Percentiles rank a stretch among this genome's conserved stretches.
Conservation (phyloP, 64 coral and sea anemone species). For the Dendrophyllia cribrosa region DNA sequence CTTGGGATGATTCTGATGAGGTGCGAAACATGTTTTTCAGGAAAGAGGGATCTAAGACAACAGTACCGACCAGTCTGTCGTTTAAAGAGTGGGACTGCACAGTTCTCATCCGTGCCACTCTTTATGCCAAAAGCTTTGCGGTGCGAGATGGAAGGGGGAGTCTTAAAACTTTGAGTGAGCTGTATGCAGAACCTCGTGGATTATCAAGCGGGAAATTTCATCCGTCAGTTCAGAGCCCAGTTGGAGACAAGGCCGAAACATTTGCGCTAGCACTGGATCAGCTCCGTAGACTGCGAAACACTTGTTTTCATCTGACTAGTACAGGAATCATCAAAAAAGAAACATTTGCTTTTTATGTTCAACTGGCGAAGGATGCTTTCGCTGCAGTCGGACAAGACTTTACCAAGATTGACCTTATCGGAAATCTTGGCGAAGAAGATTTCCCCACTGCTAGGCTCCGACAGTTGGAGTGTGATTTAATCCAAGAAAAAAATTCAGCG, state of each 20-base stretch:
- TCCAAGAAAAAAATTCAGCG: too few relatives aligned
- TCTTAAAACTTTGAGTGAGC: not conserved
- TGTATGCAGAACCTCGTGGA: constrained; percentile 5
- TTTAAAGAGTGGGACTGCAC: constrained; percentile 23
- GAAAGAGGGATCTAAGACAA: not conserved
- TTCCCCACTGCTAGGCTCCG: too few relatives aligned
- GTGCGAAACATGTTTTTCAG: constrained; percentile 28
- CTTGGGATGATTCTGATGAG: not conserved
- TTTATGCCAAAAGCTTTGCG: constrained; percentile 19
- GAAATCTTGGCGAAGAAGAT: not conserved
- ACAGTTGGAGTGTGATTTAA: too few relatives aligned
- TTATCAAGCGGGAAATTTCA: not conserved
- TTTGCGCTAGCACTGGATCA: constrained; percentile 33
- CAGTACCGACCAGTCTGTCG: not conserved
- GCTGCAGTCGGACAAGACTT: not conserved
- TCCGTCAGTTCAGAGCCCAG: not conserved
- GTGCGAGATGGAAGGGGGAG: not conserved
- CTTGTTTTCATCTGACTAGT: not conserved
- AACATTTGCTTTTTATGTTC: not conserved
- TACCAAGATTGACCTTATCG: not conserved
- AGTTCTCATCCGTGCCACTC: not conserved
- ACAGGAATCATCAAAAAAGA: not conserved
- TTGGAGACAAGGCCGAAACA: constrained; percentile 19
- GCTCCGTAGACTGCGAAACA: constrained; percentile 3
- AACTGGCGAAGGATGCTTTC: not conserved